phyloP scores from a whole-genome alignment of 2,797 vertebrate species.

The Melanotaenia parkinsoni region DNA sequence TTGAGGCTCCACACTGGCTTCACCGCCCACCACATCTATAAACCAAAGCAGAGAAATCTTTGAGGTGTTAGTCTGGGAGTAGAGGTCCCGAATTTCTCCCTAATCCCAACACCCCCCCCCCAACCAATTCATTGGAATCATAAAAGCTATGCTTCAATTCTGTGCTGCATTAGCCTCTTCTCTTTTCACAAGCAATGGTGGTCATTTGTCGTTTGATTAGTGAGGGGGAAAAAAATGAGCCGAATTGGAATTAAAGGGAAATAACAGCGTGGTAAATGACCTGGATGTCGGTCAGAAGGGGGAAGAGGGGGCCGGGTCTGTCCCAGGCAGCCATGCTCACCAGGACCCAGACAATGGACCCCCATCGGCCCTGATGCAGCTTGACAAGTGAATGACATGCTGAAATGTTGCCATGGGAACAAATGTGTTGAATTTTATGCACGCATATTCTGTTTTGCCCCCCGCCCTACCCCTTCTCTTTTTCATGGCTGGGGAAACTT shows the following conservation, averaged over 20 bases:
- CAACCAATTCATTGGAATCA: slow-evolving; percentile 69
- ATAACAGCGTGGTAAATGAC: slow-evolving; percentile 82
- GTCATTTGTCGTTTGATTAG: slow-evolving; percentile 83
- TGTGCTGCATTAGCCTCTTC: slow-evolving; percentile 63
- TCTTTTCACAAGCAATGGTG: slow-evolving; percentile 57
- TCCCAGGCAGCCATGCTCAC: slow-evolving; percentile 89
- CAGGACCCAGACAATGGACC: slow-evolving; percentile 96
- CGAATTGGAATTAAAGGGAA: slow-evolving; percentile 79
- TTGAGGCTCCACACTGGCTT: slow-evolving; percentile 56
- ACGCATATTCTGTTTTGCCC: slow-evolving; percentile 91
- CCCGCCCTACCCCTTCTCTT: slow-evolving; percentile 27
- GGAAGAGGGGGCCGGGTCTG: slow-evolving; percentile 55
- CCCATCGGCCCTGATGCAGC: slow-evolving; percentile 97
- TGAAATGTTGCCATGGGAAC: slow-evolving; percentile 99
- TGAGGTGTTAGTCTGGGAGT: slow-evolving; percentile 74
- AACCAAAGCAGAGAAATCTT: slow-evolving; percentile 75
- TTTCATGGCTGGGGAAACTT: slow-evolving; percentile 88
- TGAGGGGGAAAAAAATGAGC: slow-evolving; percentile 64
- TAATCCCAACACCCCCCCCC: slow-evolving; percentile 53
- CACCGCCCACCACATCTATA: slow-evolving; percentile 72
- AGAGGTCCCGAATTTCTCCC: slow-evolving; percentile 67
- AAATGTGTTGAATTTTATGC: slow-evolving; percentile 99
- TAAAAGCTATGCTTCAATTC: slow-evolving; percentile 75
- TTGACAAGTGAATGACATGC: slow-evolving; percentile 99
- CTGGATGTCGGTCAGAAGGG: slow-evolving; percentile 82